These are phyloP conservation scores for Phylloscopus trochilus DNA, from an alignment of 2,113 vertebrate species.

Conservation along the genomic window DNA sequence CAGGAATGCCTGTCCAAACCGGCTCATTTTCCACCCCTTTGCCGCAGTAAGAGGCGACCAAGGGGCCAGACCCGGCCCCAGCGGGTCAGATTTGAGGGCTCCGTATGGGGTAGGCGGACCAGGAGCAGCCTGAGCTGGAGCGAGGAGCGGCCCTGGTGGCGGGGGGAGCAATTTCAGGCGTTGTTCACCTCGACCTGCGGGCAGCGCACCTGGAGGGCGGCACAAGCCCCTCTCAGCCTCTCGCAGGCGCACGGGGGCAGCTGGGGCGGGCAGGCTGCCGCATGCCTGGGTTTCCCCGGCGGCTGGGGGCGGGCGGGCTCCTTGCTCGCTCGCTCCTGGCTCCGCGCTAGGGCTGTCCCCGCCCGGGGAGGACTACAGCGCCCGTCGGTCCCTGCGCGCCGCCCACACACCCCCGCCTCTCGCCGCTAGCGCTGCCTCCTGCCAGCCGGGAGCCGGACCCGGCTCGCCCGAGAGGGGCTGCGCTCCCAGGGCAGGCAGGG, in stretches of 20 bases:
- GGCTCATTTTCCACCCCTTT: neutral
- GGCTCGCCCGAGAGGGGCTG: neutral
- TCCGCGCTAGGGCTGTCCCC: neutral
- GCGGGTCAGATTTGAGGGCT: neutral
- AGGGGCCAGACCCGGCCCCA: accelerated
- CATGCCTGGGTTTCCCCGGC: accelerated
- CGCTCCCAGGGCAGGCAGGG: neutral
- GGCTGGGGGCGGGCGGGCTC: neutral
- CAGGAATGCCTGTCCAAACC: neutral
- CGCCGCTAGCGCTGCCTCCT: slow-evolving; percentile 5
- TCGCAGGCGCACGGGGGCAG: accelerated
- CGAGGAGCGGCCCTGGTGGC: neutral
- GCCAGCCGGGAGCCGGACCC: neutral
- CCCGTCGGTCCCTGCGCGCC: slow-evolving; percentile 58
- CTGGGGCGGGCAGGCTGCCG: neutral
- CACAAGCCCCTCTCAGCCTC: neutral
- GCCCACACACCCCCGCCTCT: neutral
- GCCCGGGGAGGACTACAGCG: slow-evolving; percentile 60
- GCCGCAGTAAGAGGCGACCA: accelerated
- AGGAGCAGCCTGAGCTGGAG: neutral
- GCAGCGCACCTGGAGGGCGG: neutral
- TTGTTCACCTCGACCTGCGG: neutral
- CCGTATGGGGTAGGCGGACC: accelerated
- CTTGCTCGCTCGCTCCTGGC: neutral
- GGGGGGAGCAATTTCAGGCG: accelerated